A percentile compares a stretch with the other conserved stretches of the same genome.
These are phyloP conservation scores for Stenodera caucasica DNA, from an alignment of 2,888 invertebrate species.

Conservation along the genomic window DNA sequence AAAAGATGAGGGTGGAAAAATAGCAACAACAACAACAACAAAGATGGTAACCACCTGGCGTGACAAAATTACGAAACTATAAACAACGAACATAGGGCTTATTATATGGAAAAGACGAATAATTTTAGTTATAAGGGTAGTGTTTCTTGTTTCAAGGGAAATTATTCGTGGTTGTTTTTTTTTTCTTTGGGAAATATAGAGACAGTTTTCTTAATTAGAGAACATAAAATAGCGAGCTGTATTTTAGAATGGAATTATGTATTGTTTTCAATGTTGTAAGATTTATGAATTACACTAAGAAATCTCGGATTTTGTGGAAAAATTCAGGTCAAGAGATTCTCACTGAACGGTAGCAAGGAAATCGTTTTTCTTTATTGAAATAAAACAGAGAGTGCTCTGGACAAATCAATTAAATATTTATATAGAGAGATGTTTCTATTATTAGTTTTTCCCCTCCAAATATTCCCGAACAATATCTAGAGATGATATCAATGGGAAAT, in stretches of 20 bases:
- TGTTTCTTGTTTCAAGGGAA: slow-evolving; percentile 18
- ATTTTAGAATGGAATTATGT: too few relatives aligned
- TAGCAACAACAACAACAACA: neutral
- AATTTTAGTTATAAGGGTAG: slow-evolving; percentile 18
- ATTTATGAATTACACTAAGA: neutral
- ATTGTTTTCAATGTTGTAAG: too few relatives aligned
- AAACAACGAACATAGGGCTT: slow-evolving; percentile 24
- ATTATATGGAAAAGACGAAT: slow-evolving; percentile 19
- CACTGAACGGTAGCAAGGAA: neutral
- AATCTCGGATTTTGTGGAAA: neutral
- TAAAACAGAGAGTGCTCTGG: too few relatives aligned
- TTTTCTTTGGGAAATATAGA: slow-evolving; percentile 23
- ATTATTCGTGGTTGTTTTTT: slow-evolving; percentile 21
- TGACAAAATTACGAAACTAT: slow-evolving; percentile 28
- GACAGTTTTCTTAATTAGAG: slow-evolving; percentile 24
- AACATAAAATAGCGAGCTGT: too few relatives aligned
- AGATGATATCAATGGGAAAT: neutral
- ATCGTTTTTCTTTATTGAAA: neutral
- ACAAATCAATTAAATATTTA: too few relatives aligned
- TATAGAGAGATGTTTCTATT: too few relatives aligned
- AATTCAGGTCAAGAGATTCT: neutral
- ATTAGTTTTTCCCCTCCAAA: neutral
- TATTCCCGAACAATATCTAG: neutral
- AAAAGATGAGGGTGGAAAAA: neutral
- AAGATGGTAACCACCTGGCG: slow-evolving; percentile 24